Percentiles rank a stretch among this genome's conserved stretches.
phyloP scores from a whole-genome alignment of 2,113 vertebrate species.

The Pelodiscus sinensis region DNA sequence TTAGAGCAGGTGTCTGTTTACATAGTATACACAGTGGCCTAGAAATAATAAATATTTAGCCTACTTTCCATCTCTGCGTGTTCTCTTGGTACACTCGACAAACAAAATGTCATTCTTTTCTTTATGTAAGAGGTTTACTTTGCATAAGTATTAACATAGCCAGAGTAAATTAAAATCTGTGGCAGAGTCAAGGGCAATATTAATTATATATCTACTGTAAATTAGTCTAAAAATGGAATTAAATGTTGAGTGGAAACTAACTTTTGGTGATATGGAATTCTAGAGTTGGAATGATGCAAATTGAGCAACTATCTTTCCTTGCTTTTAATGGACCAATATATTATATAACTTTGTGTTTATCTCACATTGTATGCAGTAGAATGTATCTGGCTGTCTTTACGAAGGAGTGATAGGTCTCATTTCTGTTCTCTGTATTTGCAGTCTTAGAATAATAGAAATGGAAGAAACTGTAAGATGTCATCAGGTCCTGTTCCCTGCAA shows the following conservation, averaged over 20 bases:
- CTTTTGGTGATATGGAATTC: background rate
- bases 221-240: background rate
- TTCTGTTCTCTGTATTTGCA: background rate
- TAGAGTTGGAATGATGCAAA: background rate
- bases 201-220: background rate
- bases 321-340: background rate
- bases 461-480: too few species aligned
- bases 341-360: background rate
- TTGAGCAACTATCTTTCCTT: background rate
- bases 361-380: background rate
- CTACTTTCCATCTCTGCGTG: background rate
- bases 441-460: too few species aligned
- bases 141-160: background rate
- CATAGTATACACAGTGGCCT: background rate
- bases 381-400: background rate
- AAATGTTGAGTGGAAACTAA: background rate
- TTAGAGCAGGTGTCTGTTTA: slow-evolving; percentile 29
- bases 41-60: slow-evolving; percentile 30
- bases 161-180: background rate
- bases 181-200: background rate
- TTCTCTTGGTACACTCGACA: background rate
- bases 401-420: background rate
- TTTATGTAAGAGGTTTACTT: background rate
- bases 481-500: too few species aligned
- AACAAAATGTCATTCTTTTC: background rate